A percentile compares a stretch with the other conserved stretches of the same genome.
phyloP scores from a whole-genome alignment of 1,140 invertebrate species.

The Lucilia sericata region DNA sequence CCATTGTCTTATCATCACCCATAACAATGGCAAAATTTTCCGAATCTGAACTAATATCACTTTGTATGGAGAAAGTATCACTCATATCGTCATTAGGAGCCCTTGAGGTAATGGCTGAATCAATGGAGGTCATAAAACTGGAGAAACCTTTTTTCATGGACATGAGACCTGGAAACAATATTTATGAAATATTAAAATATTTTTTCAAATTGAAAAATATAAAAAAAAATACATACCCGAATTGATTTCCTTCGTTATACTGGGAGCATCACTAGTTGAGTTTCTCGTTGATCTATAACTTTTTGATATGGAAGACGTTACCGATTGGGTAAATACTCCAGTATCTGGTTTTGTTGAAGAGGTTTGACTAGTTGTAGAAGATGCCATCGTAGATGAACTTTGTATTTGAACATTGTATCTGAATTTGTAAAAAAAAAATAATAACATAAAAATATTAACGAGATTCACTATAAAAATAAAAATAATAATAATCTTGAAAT shows the following conservation, averaged over 20 bases:
- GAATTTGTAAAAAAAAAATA: background rate
- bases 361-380: constrained; percentile 62
- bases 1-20: constrained; percentile 75
- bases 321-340: constrained; percentile 66
- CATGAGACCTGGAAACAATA: constrained; percentile 71
- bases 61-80: constrained; percentile 77
- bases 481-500: no score
- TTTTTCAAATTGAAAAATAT: background rate
- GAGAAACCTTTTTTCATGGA: constrained; percentile 85
- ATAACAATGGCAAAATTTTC: constrained; percentile 80
- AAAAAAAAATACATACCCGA: constrained; percentile 48
- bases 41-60: constrained; percentile 84
- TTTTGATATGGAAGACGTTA: constrained; percentile 63
- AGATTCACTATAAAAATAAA: no score
- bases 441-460: background rate
- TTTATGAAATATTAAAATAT: background rate
- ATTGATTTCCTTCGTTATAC: constrained; percentile 64
- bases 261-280: constrained; percentile 55
- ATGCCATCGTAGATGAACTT: constrained; percentile 63
- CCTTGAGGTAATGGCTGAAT: constrained; percentile 78
- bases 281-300: constrained; percentile 55
- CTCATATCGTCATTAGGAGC: constrained; percentile 78
- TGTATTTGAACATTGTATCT: constrained; percentile 66
- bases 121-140: constrained; percentile 83
- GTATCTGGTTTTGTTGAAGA: constrained; percentile 62